Conservation (phyloP, 2,888 invertebrate species). For the Coenonympha arcania region DNA sequence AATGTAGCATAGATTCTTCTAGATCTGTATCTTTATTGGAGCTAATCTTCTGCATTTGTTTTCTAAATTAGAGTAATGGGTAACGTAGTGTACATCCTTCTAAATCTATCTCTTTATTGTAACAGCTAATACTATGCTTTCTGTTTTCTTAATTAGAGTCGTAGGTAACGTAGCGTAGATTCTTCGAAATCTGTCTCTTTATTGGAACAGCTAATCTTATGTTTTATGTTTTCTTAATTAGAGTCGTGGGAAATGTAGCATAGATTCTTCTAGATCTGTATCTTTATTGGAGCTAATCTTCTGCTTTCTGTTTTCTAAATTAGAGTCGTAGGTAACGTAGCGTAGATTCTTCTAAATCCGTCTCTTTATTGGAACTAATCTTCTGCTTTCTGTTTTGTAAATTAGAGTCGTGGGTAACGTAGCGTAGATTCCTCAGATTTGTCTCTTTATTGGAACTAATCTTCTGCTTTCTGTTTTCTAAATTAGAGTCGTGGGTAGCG, state of each 20-base stretch:
- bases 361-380: not conserved
- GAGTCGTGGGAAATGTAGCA: no score
- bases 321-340: slow-evolving; percentile 13
- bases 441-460: no score
- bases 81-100: not conserved
- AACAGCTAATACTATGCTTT: not conserved
- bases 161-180: not conserved
- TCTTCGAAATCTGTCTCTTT: not conserved
- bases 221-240: not conserved
- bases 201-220: not conserved
- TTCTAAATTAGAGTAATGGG: slow-evolving; percentile 12
- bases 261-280: no score
- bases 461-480: no score
- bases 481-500: slow-evolving; percentile 13
- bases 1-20: no score
- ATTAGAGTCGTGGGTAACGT: no score
- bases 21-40: no score
- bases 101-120: not conserved
- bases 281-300: no score
- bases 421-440: no score
- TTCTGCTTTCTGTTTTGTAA: not conserved
- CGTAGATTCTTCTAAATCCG: not conserved
- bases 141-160: no score
- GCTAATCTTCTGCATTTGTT: no score
- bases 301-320: no score